Base-by-base conservation (phyloP, 1,140 invertebrate species). In the Rhysida immarginata region DNA sequence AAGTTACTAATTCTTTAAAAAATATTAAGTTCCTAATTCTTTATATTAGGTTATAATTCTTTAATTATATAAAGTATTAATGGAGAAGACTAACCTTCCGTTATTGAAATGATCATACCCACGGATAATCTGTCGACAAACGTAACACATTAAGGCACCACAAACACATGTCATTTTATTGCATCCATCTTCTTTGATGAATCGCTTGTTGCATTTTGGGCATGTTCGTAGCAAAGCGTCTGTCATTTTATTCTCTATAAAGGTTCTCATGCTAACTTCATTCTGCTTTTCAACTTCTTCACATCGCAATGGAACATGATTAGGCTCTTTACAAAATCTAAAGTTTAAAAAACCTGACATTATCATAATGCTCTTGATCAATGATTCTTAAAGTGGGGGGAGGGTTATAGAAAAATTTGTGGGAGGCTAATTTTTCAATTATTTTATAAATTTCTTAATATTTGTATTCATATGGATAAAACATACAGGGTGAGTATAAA, bases 91-190 rank as follows among this genome's bases (percentile, higher is more conserved):
- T 51, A 26, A 51, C 49, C 20, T 51, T 24, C 49, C 49, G 11
- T 53, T 71, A 57, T 71, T 66, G 64, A 83, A 84, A 66, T 82
- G 82, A 2, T 61, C 57, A 61, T 84, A 83, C 64, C 74, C 72
- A 1, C 66, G 73, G 14, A 81, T 69, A 2, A 74, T 73, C 62
- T 74, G 59, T 29, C 77, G 69, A 62, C 82, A 84, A 2, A 83
- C 63, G 61, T 84, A 84, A 64, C 82, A 85, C 77, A 81, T 82
- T 5, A 64, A 68, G 1, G 79, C 78, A 1, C 81, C 81, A 71
- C 82, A 85, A 0, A 65, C 41, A 67, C 82, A 84, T 1, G 71
- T 77, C 74, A 84, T 84, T 64, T 80, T 82, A 60, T 85, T 84
- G 61, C 82, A 84, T 2, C 82, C 82, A 54, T 74, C 72, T 52